Evolutionary conservation across 1,140 invertebrate species (phyloP).

Genomic region (Heliconius nattereri): DNA sequence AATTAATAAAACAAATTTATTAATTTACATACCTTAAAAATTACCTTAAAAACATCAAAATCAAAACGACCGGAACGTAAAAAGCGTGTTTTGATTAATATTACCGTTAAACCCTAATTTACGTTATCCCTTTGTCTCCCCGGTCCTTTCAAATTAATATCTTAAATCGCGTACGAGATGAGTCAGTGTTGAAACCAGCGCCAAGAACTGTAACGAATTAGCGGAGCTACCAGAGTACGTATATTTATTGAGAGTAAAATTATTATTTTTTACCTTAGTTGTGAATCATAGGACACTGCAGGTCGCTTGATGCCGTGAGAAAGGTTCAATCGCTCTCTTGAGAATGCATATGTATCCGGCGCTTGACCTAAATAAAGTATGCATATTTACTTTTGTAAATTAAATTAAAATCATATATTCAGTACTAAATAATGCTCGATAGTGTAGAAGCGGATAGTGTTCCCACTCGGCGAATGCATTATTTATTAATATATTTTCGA

Average conservation of each 20-base stretch:
- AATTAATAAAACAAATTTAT: slow-evolving; percentile 1
- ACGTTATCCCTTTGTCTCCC: slow-evolving; percentile 27
- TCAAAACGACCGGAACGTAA: slow-evolving; percentile 5
- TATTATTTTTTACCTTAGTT: slow-evolving; percentile 40
- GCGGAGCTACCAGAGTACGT: slow-evolving; percentile 22
- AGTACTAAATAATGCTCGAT: not conserved
- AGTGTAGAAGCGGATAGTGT: too few species aligned
- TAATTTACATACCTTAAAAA: not conserved
- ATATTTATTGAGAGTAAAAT: slow-evolving; percentile 41
- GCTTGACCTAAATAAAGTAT: slow-evolving; percentile 52
- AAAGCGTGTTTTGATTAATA: slow-evolving; percentile 22
- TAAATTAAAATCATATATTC: slow-evolving; percentile 17
- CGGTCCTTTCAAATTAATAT: slow-evolving; percentile 31
- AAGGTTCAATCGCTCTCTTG: slow-evolving; percentile 50
- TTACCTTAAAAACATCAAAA: slow-evolving; percentile 1
- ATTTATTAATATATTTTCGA: too few species aligned
- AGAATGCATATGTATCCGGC: slow-evolving; percentile 57
- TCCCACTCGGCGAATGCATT: too few species aligned
- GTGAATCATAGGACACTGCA: slow-evolving; percentile 57
- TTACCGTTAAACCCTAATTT: slow-evolving; percentile 30
- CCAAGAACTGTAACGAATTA: slow-evolving; percentile 40
- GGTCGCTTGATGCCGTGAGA: slow-evolving; percentile 52
- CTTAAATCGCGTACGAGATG: slow-evolving; percentile 17
- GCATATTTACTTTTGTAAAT: slow-evolving; percentile 33
- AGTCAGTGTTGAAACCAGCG: slow-evolving; percentile 30